A percentile compares a stretch with the other conserved stretches of the same genome.
Evolutionary conservation across 2,888 invertebrate genomes (phyloP).

Genomic region (Chrysotoxum bicinctum): DNA sequence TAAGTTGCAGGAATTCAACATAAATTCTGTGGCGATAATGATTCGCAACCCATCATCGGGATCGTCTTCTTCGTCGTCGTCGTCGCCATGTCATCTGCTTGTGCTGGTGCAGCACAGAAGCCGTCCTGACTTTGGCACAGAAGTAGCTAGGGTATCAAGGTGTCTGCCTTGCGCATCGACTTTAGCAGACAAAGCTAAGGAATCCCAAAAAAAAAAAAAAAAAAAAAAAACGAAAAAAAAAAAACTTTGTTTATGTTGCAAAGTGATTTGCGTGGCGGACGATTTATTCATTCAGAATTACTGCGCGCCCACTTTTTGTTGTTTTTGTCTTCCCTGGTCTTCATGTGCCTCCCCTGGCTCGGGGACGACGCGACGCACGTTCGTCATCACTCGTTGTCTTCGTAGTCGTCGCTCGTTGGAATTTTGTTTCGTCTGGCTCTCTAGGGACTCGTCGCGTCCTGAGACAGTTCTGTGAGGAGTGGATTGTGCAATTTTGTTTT

Average conservation of each 20-base stretch:
- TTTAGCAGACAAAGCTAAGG: constrained; percentile 40
- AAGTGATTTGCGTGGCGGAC: constrained; percentile 69
- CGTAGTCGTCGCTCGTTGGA: not conserved
- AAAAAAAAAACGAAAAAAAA: not conserved
- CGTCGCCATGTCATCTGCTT: constrained; percentile 36
- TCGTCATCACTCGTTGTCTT: constrained; percentile 8
- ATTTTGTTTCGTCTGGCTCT: not conserved
- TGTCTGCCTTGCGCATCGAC: constrained; percentile 37
- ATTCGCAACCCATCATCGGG: constrained; percentile 58
- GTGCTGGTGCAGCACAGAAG: constrained; percentile 17
- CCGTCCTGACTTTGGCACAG: constrained; percentile 6
- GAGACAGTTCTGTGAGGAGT: not conserved
- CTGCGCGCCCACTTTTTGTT: constrained; percentile 52
- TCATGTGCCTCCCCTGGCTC: not conserved
- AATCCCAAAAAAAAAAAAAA: constrained; percentile 40
- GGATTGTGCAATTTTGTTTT: not conserved
- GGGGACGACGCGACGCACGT: not conserved
- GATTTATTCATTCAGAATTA: constrained; percentile 67
- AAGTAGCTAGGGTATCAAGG: constrained; percentile 44
- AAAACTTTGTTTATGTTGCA: constrained; percentile 63
- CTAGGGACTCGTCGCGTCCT: constrained; percentile 1
- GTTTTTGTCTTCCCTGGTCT: not conserved
- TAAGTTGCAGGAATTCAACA: constrained; percentile 55
- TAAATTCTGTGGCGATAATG: constrained; percentile 61
- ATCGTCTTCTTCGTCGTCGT: constrained; percentile 35